Conservation (phyloP, 2,113 vertebrate genomes). For the Chloropsis hardwickii region DNA sequence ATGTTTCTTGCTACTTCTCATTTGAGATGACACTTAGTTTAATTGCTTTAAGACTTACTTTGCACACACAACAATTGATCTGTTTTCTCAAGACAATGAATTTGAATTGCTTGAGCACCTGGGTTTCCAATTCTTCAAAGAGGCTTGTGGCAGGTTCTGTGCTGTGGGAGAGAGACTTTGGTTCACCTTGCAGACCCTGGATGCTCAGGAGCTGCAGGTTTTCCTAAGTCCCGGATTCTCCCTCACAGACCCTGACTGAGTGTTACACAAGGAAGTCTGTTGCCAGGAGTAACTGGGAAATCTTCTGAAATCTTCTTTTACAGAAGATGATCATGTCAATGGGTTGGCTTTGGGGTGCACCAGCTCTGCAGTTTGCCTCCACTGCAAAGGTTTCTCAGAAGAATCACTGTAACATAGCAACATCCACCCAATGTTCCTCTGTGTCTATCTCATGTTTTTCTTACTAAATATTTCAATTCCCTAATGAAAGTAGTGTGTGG, state of each 20-base stretch:
- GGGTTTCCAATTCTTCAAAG: background rate
- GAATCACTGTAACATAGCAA: background rate
- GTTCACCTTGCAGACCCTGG: background rate
- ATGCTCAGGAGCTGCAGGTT: background rate
- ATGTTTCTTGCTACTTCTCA: background rate
- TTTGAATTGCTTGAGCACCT: background rate
- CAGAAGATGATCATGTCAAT: background rate
- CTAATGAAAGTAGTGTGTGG: background rate
- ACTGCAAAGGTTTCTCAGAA: background rate
- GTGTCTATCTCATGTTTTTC: background rate
- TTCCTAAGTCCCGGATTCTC: background rate
- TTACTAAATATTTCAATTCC: background rate
- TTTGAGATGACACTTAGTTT: background rate
- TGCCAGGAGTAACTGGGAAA: background rate
- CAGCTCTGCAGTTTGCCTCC: background rate
- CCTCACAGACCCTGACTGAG: background rate
- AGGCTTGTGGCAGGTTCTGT: accelerated
- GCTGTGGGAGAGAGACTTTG: background rate
- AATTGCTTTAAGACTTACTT: background rate
- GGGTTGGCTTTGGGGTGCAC: background rate
- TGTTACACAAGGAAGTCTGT: background rate
- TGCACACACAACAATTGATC: background rate
- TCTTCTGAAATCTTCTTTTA: background rate
- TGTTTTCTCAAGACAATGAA: background rate
- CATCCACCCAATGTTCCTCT: background rate